phyloP scores from a whole-genome alignment of 2,797 vertebrate species.

The Tapirus indicus region DNA sequence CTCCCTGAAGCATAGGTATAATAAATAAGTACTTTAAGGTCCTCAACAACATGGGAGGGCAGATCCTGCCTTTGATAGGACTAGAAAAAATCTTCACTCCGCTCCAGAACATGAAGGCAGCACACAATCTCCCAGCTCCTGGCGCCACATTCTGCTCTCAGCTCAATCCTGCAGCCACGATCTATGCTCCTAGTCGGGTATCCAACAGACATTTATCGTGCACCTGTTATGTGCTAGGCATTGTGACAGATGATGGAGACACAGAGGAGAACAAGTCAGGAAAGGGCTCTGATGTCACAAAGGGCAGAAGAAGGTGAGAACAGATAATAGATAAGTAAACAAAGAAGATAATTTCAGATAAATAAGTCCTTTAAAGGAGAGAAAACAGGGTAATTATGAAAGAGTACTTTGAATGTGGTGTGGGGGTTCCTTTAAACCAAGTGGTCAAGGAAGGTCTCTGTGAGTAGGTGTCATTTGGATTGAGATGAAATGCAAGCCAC shows the following conservation, averaged over 20 bases:
- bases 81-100: background rate
- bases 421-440: background rate
- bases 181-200: background rate
- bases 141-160: background rate
- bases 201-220: background rate
- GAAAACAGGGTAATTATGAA: background rate
- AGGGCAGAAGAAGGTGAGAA: background rate
- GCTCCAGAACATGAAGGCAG: background rate
- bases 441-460: background rate
- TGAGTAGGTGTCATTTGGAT: background rate
- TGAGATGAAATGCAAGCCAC: background rate
- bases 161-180: background rate
- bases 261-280: background rate
- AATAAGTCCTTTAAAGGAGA: background rate
- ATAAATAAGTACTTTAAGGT: background rate
- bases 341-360: background rate
- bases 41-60: background rate
- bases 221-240: background rate
- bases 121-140: background rate
- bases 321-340: background rate
- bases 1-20: background rate
- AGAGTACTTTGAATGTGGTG: background rate
- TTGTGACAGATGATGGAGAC: background rate
- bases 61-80: background rate
- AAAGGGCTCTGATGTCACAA: background rate